Evolutionary conservation across 2,888 invertebrate genomes (phyloP), one percentile per base, ranked within the genome.

Genomic region (Melolontha melolontha): DNA sequence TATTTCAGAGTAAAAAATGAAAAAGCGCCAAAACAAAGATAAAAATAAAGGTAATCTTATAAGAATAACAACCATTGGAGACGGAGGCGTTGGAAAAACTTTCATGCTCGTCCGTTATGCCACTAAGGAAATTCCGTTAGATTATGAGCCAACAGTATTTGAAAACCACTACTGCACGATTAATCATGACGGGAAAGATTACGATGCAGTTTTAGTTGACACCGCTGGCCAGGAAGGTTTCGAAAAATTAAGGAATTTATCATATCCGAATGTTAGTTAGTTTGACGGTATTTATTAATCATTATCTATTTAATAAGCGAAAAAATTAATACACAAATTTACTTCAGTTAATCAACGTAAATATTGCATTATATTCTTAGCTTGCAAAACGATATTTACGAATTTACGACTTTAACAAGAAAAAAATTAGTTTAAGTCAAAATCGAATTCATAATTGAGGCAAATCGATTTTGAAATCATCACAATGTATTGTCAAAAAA

Each of bases 221-320:
- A 94, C 93, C 27, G 93, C 94, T 40, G 91, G 92, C 1, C 94
- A 94, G 79, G 94, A 94, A 80, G 94, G 94, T 82, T 94, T 93
- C 78, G 94, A 94, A 82, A 85, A 93, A 79, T 84, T 94, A 69
- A 86, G 94, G 77, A 93, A 93, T 0, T 84, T 94, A 44, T 93
- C 93, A 27, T 94, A 94, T 82, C 92, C 92, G 75, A 89, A 91
- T 82, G 94, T 94, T 83, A 86, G 85, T 81, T 29, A 5, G 5
- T 5, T 29, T 29, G 6, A 5, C 29, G 4, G 10, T 22, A 39
- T 12, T 59, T 64, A 22, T 29, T 64, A 22, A 22, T 22, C 22
- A 22, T 4, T 22, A 59, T 39, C 16, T 54, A 41, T 6, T 5
- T n/a, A 16, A 47, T 17, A 47, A 16, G 47, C 7, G 7, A 14